Evolutionary conservation across 2,113 vertebrate species (phyloP), one percentile per base, ranked within the genome.

Genomic region (Pterocles gutturalis): DNA sequence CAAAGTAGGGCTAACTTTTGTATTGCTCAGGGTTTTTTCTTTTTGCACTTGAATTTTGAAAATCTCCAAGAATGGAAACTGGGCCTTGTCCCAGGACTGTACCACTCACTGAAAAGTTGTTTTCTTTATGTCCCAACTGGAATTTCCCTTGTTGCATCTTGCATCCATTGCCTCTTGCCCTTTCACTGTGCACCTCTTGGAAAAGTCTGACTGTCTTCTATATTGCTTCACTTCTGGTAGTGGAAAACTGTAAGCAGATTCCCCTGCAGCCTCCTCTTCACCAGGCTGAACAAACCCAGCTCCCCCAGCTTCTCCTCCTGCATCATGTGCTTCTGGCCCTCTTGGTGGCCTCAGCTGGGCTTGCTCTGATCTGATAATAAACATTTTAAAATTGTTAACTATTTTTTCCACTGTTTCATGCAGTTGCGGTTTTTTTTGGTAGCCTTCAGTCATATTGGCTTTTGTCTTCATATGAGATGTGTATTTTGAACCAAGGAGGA

Each of bases 281-380:
- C 9, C 3, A n/a, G 33, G 31, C 83, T 84, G 72, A 55, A 41
- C 87, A 94, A 93, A 84, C 34, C 17, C 55, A 67, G 28, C 69
- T 91, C 65, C 81, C 75, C 29, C 76, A 89, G 71, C 61, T 86
- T 90, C 38, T 92, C 25, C 57, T 75, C 25, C 53, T 75, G 51
- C 31, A 2, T 94, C 87, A 17, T 78, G 71, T 86, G 65, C 72
- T 96, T 43, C 80, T 91, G 83, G 84, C 81, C 83, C 61, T 96
- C 65, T 87, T 93, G 93, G 61, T 95, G 89, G 84, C 93, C 89
- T 91, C 93, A 87, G 77, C 93, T 87, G 89, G 77, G 55, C 77
- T 93, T 17, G 8, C 62, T 91, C 91, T 91, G 60, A 64, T 92
- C 95, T 94, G 80, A 93, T 95, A 87, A 79, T 72, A 95, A 94